phyloP scores from a whole-genome alignment of 2,113 vertebrate genomes.

The Onychostruthus taczanowskii region DNA sequence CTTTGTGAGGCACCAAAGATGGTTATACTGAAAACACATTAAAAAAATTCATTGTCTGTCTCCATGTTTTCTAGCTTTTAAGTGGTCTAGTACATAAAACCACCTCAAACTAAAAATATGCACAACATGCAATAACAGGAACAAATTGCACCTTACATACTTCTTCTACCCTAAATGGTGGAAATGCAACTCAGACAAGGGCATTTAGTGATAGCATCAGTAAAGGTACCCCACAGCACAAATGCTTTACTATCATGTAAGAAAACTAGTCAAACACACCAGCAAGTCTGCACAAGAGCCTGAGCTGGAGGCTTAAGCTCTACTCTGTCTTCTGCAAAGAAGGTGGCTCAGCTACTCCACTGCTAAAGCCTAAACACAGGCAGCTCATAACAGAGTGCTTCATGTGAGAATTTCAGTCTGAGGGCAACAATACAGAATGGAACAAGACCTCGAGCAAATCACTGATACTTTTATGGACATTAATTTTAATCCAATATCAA shows the following conservation, averaged over 20 bases:
- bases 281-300: not conserved
- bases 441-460: not conserved
- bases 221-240: not conserved
- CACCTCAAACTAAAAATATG: not conserved
- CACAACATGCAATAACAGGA: not conserved
- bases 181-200: not conserved
- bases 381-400: not conserved
- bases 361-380: not conserved
- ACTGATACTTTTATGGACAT: not conserved
- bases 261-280: not conserved
- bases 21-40: not conserved
- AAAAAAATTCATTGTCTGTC: not conserved
- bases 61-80: not conserved
- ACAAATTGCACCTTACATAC: not conserved
- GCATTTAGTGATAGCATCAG: not conserved
- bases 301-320: not conserved
- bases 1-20: not conserved
- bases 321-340: not conserved
- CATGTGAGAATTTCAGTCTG: not conserved
- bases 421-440: not conserved
- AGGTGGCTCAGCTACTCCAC: not conserved
- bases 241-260: not conserved
- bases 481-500: not conserved
- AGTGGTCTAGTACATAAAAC: not conserved
- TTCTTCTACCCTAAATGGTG: not conserved